phyloP scores from a whole-genome alignment of 92 coral and sea anemone species.

The Porites divaricata region DNA sequence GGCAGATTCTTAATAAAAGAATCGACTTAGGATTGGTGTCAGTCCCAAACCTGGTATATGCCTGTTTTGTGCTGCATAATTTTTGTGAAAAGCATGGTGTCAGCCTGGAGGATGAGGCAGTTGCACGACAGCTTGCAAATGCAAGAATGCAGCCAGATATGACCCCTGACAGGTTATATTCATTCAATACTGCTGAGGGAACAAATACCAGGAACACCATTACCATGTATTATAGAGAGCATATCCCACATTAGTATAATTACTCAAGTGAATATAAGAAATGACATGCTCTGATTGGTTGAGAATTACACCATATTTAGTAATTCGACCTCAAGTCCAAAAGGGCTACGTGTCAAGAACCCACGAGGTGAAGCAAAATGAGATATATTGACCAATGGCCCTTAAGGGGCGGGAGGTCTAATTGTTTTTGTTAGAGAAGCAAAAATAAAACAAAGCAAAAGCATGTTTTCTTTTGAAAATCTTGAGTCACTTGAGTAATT shows the following conservation, averaged over 20 bases:
- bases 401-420: constrained; percentile 9
- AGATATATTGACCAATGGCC: constrained; percentile 8
- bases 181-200: constrained; percentile 58
- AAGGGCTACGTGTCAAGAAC: constrained; percentile 15
- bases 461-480: constrained; percentile 24
- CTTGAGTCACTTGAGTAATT: constrained; percentile 22
- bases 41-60: constrained; percentile 34
- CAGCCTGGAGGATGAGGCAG: constrained; percentile 49
- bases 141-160: too few relatives aligned
- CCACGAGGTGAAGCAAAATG: constrained; percentile 23
- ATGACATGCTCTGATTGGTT: not conserved
- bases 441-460: constrained; percentile 25
- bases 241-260: too few relatives aligned
- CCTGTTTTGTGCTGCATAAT: constrained; percentile 65
- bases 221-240: constrained; percentile 30
- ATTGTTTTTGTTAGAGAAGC: constrained; percentile 3
- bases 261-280: not conserved
- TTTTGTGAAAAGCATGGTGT: constrained; percentile 31
- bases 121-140: constrained; percentile 16
- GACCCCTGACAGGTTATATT: constrained; percentile 3
- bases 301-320: not conserved
- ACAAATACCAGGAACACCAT: constrained; percentile 27
- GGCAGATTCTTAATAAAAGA: too few relatives aligned
- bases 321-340: not conserved
- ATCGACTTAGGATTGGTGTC: too few relatives aligned